Evolutionary conservation across 2,888 invertebrate genomes (phyloP).

Genomic region (Maniola hyperantus): DNA sequence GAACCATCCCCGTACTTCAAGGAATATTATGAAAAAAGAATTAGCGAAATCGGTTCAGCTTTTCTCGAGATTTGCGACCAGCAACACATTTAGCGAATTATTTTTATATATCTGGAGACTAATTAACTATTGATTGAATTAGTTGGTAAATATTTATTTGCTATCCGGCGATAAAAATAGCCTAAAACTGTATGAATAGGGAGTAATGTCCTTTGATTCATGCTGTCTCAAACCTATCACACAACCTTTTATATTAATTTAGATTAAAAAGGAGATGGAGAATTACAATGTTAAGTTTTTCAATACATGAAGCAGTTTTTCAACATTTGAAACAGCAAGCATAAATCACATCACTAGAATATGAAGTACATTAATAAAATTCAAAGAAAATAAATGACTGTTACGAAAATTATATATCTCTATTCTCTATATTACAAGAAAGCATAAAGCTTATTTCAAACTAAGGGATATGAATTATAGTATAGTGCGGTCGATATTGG

Average conservation of each 20-base stretch:
- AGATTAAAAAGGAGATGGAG: no score
- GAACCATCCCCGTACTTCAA: no score
- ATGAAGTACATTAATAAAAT: background rate
- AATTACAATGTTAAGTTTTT: background rate
- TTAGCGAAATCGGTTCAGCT: no score
- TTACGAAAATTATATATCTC: background rate
- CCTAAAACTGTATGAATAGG: background rate
- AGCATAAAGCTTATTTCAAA: no score
- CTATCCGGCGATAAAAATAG: background rate
- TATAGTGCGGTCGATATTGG: no score
- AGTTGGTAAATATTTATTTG: no score
- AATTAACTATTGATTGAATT: no score
- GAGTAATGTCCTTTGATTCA: background rate
- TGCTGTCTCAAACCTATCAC: background rate
- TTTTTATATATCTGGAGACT: no score
- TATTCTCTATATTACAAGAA: constrained; percentile 2
- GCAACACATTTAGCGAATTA: no score
- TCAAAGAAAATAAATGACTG: background rate
- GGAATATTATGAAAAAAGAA: no score
- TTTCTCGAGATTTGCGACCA: no score
- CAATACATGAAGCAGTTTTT: background rate
- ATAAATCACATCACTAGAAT: background rate
- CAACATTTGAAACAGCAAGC: constrained; percentile 11
- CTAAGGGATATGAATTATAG: no score
- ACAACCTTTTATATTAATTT: background rate